Evolutionary conservation across 2,113 vertebrate species (phyloP).

Genomic region (Nipponia nippon): DNA sequence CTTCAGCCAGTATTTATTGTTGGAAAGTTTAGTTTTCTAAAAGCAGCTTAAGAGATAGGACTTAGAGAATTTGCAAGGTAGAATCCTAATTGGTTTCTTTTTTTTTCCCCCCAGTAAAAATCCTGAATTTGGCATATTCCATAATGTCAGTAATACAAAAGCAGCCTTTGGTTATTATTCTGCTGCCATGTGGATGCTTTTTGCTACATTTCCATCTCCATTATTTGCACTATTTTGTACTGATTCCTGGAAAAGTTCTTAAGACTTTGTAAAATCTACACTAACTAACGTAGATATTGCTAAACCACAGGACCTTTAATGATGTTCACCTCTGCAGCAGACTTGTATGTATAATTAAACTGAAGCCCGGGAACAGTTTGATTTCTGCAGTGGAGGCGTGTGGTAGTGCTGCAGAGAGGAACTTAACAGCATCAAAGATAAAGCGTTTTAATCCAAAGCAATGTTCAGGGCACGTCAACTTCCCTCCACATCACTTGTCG

Average conservation of each 20-base stretch:
- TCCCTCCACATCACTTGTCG: background rate
- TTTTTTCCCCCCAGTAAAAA: background rate
- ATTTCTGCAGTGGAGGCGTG: fast-evolving
- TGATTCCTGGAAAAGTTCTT: background rate
- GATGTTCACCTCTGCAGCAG: background rate
- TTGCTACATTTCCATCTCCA: background rate
- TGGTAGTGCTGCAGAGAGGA: background rate
- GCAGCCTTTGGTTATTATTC: background rate
- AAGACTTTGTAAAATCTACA: background rate
- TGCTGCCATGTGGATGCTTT: background rate
- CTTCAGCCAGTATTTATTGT: background rate
- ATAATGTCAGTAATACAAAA: background rate
- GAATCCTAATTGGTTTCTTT: background rate
- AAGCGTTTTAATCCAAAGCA: background rate
- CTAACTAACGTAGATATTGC: background rate
- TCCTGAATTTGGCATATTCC: background rate
- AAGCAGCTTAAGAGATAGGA: background rate
- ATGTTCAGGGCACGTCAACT: background rate
- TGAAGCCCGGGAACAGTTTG: background rate
- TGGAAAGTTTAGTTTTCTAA: background rate
- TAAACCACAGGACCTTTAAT: background rate
- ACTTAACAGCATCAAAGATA: background rate
- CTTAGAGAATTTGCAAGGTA: background rate
- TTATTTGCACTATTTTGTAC: background rate
- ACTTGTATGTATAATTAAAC: background rate